Conservation (phyloP, 2,888 invertebrate species). For the Pachydiplax longipennis region DNA sequence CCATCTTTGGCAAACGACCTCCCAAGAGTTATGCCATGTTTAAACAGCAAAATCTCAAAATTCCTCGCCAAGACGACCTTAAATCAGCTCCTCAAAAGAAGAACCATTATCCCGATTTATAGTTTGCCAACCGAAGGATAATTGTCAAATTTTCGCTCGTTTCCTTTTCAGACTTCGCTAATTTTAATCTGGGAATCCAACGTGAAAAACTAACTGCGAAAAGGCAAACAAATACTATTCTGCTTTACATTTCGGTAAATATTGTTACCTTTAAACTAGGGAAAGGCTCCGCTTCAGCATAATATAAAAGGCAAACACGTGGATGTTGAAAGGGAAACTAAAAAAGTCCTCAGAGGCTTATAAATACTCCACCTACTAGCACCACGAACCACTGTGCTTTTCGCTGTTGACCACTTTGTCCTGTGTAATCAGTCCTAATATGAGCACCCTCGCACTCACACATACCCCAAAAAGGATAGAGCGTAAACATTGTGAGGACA, state of each 20-base stretch:
- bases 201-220: not conserved
- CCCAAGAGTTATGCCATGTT: not conserved
- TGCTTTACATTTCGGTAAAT: not conserved
- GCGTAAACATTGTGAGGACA: slow-evolving; percentile 39
- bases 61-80: not conserved
- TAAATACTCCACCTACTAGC: not conserved
- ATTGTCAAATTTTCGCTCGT: not conserved
- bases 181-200: not conserved
- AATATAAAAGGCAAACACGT: slow-evolving; percentile 29
- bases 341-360: slow-evolving; percentile 27
- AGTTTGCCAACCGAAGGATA: not conserved
- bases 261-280: slow-evolving; percentile 20
- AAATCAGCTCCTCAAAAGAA: not conserved
- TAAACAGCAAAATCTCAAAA: not conserved
- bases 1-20: too few species aligned
- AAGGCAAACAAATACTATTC: slow-evolving; percentile 6
- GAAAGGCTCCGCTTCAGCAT: slow-evolving; percentile 12
- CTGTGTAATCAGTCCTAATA: slow-evolving; percentile 42
- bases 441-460: slow-evolving; percentile 36
- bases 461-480: slow-evolving; percentile 20
- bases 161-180: not conserved
- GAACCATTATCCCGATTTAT: not conserved
- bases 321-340: slow-evolving; percentile 16
- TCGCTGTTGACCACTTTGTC: slow-evolving; percentile 40
- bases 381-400: not conserved